Evolutionary conservation across 2,113 vertebrate genomes (phyloP), one percentile per base, ranked within the genome.

Genomic region (Pithys albifrons): DNA sequence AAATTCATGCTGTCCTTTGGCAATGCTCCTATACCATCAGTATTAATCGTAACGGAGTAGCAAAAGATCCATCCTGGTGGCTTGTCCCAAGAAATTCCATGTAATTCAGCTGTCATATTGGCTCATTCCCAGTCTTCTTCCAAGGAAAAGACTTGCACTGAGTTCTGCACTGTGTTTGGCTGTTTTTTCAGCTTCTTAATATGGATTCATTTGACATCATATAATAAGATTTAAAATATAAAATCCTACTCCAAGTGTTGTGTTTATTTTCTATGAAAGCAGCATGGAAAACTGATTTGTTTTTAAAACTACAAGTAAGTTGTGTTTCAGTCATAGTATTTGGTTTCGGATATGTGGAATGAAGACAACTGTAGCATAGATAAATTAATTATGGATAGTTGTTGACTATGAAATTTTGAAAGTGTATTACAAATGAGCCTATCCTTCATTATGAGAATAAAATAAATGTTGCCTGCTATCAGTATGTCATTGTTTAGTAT

Each of bases 331-430:
- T 65, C 49, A 28, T 19, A 12, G 29, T 7, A 0, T 55, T 58
- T 64, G 9, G 3, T 72, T 93, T 48, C 0, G 2, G 8, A 5
- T 70, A 61, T 72, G 6, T 2, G 0, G 14, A 78, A 33, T 24
- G 10, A 77, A 78, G 28, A 17, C 45, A 65, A 19, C 31, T 65
- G 12, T 25, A 69, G n/a, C 27, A 27, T 24, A 48, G 29, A 33
- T 71, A 80, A 51, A 80, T 33, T 81, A 59, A 18, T 81, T 92
- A 57, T 45, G 62, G 14, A 37, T 41, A 73, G 48, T 25, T 23
- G 9, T 27, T 94, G 62, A 43, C 58, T 72, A 13, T 59, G 19
- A 54, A 13, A 11, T 82, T 65, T 87, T 64, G 39, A 5, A 77
- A 90, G 9, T 35, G 2, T 78, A 25, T 78, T 45, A 49, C 45